Conservation (phyloP, 2,797 vertebrate genomes). For the Antennarius maculatus region DNA sequence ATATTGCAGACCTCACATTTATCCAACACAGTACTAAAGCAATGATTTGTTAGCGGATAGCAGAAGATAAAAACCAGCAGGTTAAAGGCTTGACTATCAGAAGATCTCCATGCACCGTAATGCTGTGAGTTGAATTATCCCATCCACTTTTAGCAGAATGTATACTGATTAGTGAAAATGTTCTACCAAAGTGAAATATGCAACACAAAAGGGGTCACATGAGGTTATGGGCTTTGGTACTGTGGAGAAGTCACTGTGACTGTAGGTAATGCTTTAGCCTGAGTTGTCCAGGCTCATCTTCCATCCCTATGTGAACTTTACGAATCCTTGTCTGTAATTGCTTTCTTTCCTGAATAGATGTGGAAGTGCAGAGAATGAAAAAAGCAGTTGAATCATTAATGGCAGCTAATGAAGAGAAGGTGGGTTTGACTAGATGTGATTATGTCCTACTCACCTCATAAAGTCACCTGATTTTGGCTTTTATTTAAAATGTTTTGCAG, state of each 20-base stretch:
- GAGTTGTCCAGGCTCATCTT: slow-evolving; percentile 23
- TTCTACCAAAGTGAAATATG: slow-evolving; percentile 27
- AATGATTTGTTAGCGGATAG: not conserved
- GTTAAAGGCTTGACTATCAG: not conserved
- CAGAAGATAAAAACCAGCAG: not conserved
- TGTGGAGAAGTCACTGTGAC: slow-evolving; percentile 12
- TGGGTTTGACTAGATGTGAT: slow-evolving; percentile 57
- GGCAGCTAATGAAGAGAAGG: slow-evolving; percentile 99
- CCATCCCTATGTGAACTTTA: not conserved
- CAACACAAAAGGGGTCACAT: slow-evolving; percentile 18
- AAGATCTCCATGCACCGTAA: not conserved
- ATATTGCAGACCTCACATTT: not conserved
- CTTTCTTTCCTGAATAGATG: slow-evolving; percentile 80
- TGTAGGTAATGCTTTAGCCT: slow-evolving; percentile 3
- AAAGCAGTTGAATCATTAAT: slow-evolving; percentile 94
- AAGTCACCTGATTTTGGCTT: not conserved
- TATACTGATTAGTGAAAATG: slow-evolving; percentile 51
- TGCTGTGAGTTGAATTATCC: slow-evolving; percentile 2
- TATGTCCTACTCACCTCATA: not conserved
- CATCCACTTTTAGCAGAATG: not conserved
- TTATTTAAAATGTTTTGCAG: slow-evolving; percentile 68
- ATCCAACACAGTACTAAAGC: not conserved
- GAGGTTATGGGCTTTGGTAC: not conserved
- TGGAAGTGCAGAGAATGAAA: slow-evolving; percentile 98
- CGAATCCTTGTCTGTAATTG: slow-evolving; percentile 7